phyloP scores from a whole-genome alignment of 2,888 invertebrate species.

The Netelia virgata region DNA sequence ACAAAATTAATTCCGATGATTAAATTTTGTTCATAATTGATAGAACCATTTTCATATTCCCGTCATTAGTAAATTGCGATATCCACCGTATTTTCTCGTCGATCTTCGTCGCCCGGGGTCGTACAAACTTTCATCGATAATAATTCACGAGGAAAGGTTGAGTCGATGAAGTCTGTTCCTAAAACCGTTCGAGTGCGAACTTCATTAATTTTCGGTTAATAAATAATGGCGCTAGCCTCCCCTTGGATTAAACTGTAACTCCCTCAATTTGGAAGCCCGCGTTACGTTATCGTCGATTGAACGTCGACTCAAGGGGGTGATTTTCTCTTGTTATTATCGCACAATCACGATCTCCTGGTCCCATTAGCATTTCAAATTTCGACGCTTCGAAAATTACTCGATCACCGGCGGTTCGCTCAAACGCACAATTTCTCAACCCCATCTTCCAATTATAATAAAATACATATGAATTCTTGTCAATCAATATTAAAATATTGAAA shows the following conservation, averaged over 20 bases:
- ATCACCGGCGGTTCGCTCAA: not conserved
- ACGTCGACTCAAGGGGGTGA: not conserved
- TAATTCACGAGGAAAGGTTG: conserved; percentile 6
- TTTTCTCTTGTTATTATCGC: not conserved
- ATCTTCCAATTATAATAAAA: not conserved
- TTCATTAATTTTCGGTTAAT: conserved; percentile 12
- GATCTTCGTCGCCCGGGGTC: not conserved
- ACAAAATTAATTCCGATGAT: no score
- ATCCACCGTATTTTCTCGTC: not conserved
- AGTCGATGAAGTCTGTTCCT: not conserved
- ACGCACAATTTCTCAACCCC: not conserved
- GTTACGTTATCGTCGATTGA: conserved; percentile 9
- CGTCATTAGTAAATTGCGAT: not conserved
- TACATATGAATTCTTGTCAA: not conserved
- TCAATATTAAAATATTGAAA: not conserved
- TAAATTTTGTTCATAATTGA: no score
- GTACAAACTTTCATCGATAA: conserved; percentile 4
- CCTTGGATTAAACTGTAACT: not conserved
- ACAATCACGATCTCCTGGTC: not conserved
- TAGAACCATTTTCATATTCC: no score
- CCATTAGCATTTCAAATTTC: not conserved
- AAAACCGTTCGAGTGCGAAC: not conserved
- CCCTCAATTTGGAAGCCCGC: not conserved
- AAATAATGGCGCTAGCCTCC: conserved; percentile 16
- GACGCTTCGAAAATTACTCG: not conserved